These are phyloP conservation scores for Drosophila histrio DNA, from an alignment of 2,888 invertebrate genomes.

Conservation along the genomic window DNA sequence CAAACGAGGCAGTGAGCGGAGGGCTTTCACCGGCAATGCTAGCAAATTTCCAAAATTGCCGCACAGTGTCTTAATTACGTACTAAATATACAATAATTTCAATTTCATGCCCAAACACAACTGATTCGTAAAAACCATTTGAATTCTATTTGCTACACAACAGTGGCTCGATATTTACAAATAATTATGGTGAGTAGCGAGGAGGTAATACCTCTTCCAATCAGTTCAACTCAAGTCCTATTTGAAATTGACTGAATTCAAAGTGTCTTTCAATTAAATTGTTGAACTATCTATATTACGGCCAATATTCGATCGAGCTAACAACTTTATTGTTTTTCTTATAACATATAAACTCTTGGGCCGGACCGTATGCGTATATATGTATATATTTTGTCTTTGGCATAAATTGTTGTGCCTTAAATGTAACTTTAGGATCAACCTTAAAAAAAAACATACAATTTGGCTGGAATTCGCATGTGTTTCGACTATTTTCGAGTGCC, in stretches of 20 bases:
- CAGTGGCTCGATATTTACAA: constrained; percentile 14
- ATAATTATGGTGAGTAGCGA: constrained; percentile 8
- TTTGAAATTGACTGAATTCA: constrained; percentile 22
- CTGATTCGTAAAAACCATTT: constrained; percentile 5
- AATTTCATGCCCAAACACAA: constrained; percentile 15
- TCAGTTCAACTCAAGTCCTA: constrained; percentile 5
- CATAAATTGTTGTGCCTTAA: constrained; percentile 3
- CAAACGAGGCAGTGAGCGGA: constrained; percentile 45
- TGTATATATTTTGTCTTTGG: not conserved
- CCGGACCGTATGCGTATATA: not conserved
- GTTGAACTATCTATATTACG: constrained; percentile 9
- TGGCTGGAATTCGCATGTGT: constrained; percentile 38
- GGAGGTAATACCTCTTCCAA: not conserved
- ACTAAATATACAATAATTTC: constrained; percentile 9
- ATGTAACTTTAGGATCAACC: constrained; percentile 19
- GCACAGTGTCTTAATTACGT: constrained; percentile 3
- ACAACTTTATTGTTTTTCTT: not conserved
- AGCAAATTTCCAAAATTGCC: constrained; percentile 6
- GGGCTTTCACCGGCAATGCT: constrained; percentile 39
- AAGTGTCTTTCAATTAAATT: not conserved
- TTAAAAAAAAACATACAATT: constrained; percentile 20
- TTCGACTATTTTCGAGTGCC: constrained; percentile 16
- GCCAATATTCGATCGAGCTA: not conserved
- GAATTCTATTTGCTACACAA: constrained; percentile 3
- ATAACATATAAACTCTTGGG: not conserved